Evolutionary conservation across 2,888 invertebrate species (phyloP).

Genomic region (Isotomurus palustris): DNA sequence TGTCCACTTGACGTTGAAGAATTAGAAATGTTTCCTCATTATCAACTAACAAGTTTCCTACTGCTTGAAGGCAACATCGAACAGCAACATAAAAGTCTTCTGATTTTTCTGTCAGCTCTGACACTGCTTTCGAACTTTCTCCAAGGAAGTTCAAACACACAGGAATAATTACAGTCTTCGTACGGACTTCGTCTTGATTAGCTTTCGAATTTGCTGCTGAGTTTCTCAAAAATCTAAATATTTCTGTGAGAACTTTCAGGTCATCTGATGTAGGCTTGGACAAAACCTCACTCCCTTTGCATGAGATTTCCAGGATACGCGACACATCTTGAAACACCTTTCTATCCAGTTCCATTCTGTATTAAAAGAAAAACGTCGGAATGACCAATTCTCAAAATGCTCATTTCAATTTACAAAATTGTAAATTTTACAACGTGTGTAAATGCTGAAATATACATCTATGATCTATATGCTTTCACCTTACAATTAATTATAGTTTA

Average conservation of each 20-base stretch:
- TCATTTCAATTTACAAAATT: no score
- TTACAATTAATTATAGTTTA: no score
- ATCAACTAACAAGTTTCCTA: conserved; percentile 27
- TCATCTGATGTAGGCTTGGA: no score
- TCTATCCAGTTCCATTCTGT: no score
- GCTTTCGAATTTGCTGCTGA: conserved; percentile 13
- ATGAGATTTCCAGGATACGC: no score
- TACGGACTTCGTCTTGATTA: conserved; percentile 26
- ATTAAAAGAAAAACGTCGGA: no score
- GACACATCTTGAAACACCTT: no score
- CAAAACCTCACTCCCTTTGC: no score
- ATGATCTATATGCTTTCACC: no score
- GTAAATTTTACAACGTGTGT: no score
- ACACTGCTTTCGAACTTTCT: neutral
- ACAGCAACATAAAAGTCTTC: neutral
- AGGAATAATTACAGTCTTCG: neutral
- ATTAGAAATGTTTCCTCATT: conserved; percentile 6
- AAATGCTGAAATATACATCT: no score
- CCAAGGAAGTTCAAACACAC: neutral
- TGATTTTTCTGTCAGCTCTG: neutral
- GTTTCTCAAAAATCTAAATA: conserved; percentile 27
- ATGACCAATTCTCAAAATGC: no score
- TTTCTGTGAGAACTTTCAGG: neutral
- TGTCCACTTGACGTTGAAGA: neutral
- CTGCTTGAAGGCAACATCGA: conserved; percentile 20